Evolutionary conservation across 35 echinoderm and acorn worm genomes (phyloP), one percentile per base, ranked within the genome.

Genomic region (Strongylocentrotus purpuratus): DNA sequence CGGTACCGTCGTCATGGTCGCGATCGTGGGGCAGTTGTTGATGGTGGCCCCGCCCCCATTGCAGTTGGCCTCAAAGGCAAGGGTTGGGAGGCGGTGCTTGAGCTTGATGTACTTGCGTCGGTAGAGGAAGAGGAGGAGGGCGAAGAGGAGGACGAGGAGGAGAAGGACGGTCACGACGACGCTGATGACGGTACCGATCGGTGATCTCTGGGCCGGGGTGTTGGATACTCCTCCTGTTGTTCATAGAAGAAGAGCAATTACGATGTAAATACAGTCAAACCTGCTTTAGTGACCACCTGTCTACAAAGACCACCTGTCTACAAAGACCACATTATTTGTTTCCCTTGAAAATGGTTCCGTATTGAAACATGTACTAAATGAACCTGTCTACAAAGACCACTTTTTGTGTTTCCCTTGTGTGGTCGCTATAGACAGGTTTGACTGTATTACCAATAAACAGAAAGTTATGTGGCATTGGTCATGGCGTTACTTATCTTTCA

Each of bases 51-150:
- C 95, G 7, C 59, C 60, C 5, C 45, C 87, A 9, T 93, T 97
- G 46, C 94, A 93, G 25, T 97, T 88, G 10, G 87, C 94, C 33
- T 97, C 94, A 47, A 95, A 99, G 88, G 92, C 94, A 5, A 96
- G 88, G 18, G 93, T 50, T 7, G 98, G 98, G 48, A 99, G 92
- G 22, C 97, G 85, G 86, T 96, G 97, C 95, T 99, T 99, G 33
- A 99, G 95, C 33, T 95, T 97, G 95, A 97, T 97, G 94, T 99
- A 99, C 86, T 99, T 99, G 91, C 97, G 95, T 32, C 98, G 98
- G 88, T 99, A 99, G 20, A 99, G 94, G 60, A 95, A 95, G 46
- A 99, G 95, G 25, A 95, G 94, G 88, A 99, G 94, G 5, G 95
- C 95, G 85, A 97, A 97, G 46, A 97, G 33, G 65, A 97, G 60